Conservation (phyloP, 2,113 vertebrate species). For the Ranitomeya imitator region DNA sequence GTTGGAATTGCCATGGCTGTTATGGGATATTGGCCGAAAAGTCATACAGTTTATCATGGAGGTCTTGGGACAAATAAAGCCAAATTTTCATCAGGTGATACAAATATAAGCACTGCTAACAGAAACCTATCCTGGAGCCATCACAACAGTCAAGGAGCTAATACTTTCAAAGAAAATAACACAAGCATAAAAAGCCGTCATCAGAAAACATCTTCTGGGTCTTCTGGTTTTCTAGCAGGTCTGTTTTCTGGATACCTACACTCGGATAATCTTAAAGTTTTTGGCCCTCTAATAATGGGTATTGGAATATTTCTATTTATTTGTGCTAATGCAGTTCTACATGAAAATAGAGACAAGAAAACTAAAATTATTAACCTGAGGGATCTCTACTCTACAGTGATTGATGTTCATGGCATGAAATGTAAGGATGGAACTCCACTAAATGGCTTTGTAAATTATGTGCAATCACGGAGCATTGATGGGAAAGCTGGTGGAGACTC, state of each 20-base stretch:
- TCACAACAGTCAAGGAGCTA: slow-evolving; percentile 43
- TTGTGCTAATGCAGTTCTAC: slow-evolving; percentile 92
- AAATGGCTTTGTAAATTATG: slow-evolving; percentile 86
- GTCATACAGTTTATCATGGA: slow-evolving; percentile 72
- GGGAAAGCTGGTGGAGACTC: slow-evolving; percentile 68
- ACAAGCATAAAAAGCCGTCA: slow-evolving; percentile 30
- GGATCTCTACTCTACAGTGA: slow-evolving; percentile 97
- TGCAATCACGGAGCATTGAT: slow-evolving; percentile 79
- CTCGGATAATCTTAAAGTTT: slow-evolving; percentile 92
- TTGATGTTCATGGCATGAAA: slow-evolving; percentile 90
- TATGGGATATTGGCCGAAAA: slow-evolving; percentile 92
- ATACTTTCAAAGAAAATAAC: slow-evolving; percentile 49
- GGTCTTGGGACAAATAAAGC: slow-evolving; percentile 56
- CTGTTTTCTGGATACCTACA: slow-evolving; percentile 87
- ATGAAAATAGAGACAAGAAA: slow-evolving; percentile 93
- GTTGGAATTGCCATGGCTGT: slow-evolving; percentile 87
- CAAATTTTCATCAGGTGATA: slow-evolving; percentile 56
- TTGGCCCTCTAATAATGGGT: slow-evolving; percentile 95
- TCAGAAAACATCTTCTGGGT: slow-evolving; percentile 41
- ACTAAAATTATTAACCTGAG: slow-evolving; percentile 94
- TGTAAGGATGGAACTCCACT: slow-evolving; percentile 84
- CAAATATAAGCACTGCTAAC: slow-evolving; percentile 28
- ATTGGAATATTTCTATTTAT: slow-evolving; percentile 97
- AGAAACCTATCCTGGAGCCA: slow-evolving; percentile 61
- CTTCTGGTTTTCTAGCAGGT: slow-evolving; percentile 73